Evolutionary conservation across 2,797 vertebrate genomes (phyloP).

Genomic region (Manis javanica): DNA sequence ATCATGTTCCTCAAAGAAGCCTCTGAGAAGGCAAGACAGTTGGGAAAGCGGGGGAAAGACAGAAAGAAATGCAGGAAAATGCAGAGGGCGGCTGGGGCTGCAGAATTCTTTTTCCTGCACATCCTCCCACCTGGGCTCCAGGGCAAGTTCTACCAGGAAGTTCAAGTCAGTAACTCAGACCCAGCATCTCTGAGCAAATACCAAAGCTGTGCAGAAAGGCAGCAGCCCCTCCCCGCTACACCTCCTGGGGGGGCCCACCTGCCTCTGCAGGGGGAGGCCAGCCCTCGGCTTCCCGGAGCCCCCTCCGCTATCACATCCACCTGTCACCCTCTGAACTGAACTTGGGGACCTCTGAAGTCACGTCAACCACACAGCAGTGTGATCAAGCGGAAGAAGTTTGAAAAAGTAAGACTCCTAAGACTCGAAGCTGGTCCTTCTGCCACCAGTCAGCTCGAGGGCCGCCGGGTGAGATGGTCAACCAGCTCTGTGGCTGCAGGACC

Average conservation of each 20-base stretch:
- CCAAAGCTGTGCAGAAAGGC: background rate
- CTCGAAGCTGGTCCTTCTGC: background rate
- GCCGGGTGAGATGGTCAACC: background rate
- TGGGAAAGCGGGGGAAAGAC: background rate
- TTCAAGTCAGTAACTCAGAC: background rate
- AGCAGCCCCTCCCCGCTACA: accelerated
- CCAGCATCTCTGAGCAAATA: background rate
- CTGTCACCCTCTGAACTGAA: background rate
- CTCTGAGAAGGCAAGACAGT: slow-evolving; percentile 16
- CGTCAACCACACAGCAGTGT: background rate
- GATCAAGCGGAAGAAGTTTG: background rate
- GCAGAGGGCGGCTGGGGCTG: background rate
- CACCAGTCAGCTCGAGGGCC: background rate
- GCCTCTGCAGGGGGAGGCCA: background rate
- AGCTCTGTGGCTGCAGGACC: background rate
- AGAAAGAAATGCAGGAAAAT: too few relatives aligned
- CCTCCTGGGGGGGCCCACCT: background rate
- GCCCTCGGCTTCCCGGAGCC: background rate
- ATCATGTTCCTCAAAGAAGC: slow-evolving; percentile 35
- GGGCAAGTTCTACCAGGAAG: background rate
- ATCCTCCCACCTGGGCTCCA: background rate
- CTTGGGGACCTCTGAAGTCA: background rate
- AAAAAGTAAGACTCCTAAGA: background rate
- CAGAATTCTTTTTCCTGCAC: background rate
- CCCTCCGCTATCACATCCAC: background rate